Evolutionary conservation across 2,797 vertebrate genomes (phyloP).

Genomic region (Propithecus perrieri): DNA sequence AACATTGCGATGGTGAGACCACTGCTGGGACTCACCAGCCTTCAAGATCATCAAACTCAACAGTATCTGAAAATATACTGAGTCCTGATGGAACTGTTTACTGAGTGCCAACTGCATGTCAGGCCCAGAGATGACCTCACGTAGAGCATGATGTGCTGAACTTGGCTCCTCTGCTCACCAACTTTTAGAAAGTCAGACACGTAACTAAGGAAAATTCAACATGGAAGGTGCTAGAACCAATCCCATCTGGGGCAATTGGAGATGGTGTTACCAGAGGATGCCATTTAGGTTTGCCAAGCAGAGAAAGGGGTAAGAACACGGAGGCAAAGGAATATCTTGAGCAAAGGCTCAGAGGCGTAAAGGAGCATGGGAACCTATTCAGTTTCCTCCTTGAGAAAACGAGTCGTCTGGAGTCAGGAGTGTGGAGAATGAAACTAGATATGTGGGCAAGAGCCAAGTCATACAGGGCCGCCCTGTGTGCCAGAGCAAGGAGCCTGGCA

Average conservation of each 20-base stretch:
- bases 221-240: conserved; percentile 39
- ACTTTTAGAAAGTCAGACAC: neutral
- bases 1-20: neutral
- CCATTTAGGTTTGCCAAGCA: neutral
- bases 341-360: neutral
- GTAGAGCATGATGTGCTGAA: neutral
- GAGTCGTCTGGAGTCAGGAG: neutral
- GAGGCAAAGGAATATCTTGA: neutral
- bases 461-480: neutral
- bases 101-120: neutral
- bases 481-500: conserved; percentile 20
- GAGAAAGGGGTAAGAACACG: neutral
- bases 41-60: neutral
- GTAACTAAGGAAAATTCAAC: neutral
- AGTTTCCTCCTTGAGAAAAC: neutral
- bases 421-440: neutral
- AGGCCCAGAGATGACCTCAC: neutral
- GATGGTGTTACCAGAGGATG: neutral
- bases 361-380: conserved; percentile 28
- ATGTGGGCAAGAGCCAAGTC: neutral
- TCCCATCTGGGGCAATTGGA: neutral
- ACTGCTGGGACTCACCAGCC: neutral
- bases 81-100: neutral
- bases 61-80: neutral
- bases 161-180: neutral